These are phyloP conservation scores for Theonella swinhoei DNA, from an alignment of 37 sponge, comb jelly and placozoan genomes.

Conservation along the genomic window DNA sequence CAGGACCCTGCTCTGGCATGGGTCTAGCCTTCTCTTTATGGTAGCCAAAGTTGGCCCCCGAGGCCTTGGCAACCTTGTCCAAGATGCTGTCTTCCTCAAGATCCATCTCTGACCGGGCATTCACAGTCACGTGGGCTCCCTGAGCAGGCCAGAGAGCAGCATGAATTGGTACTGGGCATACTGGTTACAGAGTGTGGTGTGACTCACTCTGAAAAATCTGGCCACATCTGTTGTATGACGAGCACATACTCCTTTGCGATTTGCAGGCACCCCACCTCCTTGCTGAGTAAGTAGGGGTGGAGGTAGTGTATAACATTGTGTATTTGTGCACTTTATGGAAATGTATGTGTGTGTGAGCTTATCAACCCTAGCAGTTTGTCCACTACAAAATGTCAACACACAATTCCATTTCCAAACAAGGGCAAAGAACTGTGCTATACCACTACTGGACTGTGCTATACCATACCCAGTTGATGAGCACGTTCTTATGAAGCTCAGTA, in stretches of 20 bases:
- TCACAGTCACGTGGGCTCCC: constrained; percentile 87
- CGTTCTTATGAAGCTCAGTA: constrained; percentile 81
- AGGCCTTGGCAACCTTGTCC: constrained; percentile 88
- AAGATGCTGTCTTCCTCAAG: constrained; percentile 71
- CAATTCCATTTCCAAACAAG: not conserved
- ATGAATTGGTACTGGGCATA: not conserved
- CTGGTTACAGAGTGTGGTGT: not conserved
- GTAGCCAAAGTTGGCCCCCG: constrained; percentile 88
- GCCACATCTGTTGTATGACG: constrained; percentile 76
- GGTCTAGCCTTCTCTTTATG: constrained; percentile 88
- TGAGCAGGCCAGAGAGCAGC: constrained; percentile 22
- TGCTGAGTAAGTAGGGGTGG: constrained; percentile 27
- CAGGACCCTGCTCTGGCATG: constrained; percentile 58
- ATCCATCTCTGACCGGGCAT: constrained; percentile 88
- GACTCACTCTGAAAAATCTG: constrained; percentile 74
- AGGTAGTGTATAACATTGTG: not conserved
- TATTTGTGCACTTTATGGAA: not conserved
- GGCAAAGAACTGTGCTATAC: not conserved
- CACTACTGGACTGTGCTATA: no score
- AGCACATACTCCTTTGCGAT: constrained; percentile 74
- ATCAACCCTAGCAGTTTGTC: not conserved
- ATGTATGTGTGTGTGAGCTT: not conserved
- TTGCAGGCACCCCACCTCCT: constrained; percentile 85
- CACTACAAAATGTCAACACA: no score
- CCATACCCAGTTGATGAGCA: constrained; percentile 90